Percentiles rank a stretch among this genome's conserved stretches.
phyloP scores from a whole-genome alignment of 2,113 vertebrate genomes.

The Chionis minor region DNA sequence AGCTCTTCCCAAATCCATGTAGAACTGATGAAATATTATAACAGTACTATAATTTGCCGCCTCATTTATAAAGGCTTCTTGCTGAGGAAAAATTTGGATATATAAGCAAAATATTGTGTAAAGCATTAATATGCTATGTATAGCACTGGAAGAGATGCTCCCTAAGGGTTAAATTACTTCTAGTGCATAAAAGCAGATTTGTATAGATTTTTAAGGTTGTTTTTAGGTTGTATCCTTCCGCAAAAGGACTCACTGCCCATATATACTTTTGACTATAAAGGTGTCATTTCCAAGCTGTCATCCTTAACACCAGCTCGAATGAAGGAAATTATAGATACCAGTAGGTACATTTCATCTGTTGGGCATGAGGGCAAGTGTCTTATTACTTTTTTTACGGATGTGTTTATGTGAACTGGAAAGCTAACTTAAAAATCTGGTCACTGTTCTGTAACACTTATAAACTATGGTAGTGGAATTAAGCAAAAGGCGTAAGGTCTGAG shows the following conservation, averaged over 20 bases:
- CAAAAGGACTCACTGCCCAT: not conserved
- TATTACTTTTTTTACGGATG: not conserved
- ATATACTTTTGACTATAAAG: not conserved
- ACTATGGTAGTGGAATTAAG: not conserved
- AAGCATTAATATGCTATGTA: not conserved
- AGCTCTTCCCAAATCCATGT: not conserved
- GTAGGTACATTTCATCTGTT: not conserved
- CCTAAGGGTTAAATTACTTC: not conserved
- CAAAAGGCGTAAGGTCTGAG: fast-evolving
- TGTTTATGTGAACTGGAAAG: not conserved
- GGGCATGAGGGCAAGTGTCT: not conserved
- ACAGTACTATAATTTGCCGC: not conserved
- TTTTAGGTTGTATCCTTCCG: not conserved
- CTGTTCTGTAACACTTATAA: not conserved
- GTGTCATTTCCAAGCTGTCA: not conserved
- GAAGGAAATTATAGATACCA: not conserved
- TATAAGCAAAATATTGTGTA: not conserved
- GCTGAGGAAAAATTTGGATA: not conserved
- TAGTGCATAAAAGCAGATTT: not conserved
- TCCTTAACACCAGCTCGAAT: not conserved
- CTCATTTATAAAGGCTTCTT: not conserved
- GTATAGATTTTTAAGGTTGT: not conserved
- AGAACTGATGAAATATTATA: not conserved
- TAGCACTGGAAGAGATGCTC: not conserved
- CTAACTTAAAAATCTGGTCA: not conserved